Percentiles rank a stretch among this genome's conserved stretches.
These are phyloP conservation scores for Semaprochilodus insignis DNA, from an alignment of 2,797 vertebrate genomes.

Conservation along the genomic window DNA sequence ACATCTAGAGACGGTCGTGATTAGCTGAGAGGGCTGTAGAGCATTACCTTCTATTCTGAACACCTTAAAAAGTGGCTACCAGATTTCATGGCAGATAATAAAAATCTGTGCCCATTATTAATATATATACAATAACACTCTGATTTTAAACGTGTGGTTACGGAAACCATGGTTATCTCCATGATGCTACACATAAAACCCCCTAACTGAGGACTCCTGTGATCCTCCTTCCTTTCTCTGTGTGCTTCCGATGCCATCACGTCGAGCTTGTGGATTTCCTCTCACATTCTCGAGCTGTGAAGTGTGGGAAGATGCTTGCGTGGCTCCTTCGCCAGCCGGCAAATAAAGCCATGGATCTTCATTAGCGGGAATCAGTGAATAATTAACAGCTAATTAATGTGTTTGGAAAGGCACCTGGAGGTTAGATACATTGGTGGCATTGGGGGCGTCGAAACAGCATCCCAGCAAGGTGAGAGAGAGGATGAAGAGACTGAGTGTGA, in stretches of 20 bases:
- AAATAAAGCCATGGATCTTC: conserved; percentile 63
- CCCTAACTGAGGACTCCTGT: not conserved
- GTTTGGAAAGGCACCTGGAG: conserved; percentile 16
- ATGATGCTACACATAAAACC: not conserved
- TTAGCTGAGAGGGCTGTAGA: no score
- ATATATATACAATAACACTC: no score
- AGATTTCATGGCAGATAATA: no score
- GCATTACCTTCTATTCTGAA: no score
- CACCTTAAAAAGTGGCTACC: no score
- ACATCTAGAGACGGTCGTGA: no score
- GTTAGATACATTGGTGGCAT: conserved; percentile 20
- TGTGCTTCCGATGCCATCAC: not conserved
- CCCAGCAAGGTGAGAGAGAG: not conserved
- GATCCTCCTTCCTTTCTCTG: not conserved
- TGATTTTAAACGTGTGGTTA: not conserved
- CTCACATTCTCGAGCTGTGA: not conserved
- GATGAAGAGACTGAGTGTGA: not conserved
- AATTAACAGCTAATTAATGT: conserved; percentile 70
- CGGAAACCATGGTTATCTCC: not conserved
- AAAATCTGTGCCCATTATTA: no score
- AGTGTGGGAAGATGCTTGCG: not conserved
- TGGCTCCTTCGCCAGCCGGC: not conserved
- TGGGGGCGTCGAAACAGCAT: not conserved
- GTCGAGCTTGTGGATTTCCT: not conserved
- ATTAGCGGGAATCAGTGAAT: conserved; percentile 69